These are phyloP conservation scores for Perizoma flavofasciatum DNA, from an alignment of 2,888 invertebrate species.

Conservation along the genomic window DNA sequence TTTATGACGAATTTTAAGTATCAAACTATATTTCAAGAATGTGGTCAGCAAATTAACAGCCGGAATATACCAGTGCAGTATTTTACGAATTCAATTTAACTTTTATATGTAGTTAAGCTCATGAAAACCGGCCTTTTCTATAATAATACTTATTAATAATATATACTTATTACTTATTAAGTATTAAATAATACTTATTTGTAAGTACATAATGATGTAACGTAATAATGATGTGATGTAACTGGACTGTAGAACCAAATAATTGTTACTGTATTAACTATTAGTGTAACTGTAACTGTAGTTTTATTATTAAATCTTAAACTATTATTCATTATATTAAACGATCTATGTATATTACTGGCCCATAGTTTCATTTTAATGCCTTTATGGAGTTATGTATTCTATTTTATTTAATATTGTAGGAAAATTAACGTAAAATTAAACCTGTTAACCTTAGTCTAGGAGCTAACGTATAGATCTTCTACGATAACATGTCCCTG, in stretches of 20 bases:
- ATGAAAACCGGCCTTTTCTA: no score
- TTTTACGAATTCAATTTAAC: no score
- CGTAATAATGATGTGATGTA: neutral
- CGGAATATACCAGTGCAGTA: no score
- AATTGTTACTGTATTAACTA: no score
- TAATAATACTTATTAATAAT: no score
- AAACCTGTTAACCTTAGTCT: neutral
- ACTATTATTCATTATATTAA: neutral
- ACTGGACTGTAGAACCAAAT: neutral
- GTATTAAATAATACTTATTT: neutral
- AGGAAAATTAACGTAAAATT: neutral
- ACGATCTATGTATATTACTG: constrained; percentile 48
- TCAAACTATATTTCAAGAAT: no score
- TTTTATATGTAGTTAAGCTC: no score
- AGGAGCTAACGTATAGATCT: neutral
- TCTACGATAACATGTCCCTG: neutral
- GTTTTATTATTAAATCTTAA: no score
- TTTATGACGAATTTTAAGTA: no score
- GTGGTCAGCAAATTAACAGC: no score
- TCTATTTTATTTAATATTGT: constrained; percentile 5
- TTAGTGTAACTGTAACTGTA: neutral
- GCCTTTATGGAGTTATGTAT: constrained; percentile 38
- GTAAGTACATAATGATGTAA: neutral
- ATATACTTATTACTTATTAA: no score
- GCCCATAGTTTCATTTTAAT: constrained; percentile 60